Conservation (phyloP, 2,797 vertebrate genomes). For the Lepus oiostolus region DNA sequence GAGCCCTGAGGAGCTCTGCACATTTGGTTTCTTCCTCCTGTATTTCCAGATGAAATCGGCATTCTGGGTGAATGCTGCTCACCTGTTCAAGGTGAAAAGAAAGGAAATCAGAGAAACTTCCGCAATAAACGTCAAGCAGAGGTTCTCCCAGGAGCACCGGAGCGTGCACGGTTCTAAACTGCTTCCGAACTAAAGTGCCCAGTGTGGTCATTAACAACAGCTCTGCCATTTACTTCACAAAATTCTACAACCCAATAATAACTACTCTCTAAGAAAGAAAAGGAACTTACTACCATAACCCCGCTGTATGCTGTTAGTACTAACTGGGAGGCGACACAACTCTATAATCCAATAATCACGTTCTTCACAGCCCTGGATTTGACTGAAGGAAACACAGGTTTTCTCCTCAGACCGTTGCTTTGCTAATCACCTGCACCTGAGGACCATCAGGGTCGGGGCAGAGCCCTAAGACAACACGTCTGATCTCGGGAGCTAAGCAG, state of each 20-base stretch:
- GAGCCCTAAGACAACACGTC: too few species aligned
- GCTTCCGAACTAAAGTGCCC: constrained; percentile 29
- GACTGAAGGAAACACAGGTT: constrained; percentile 7
- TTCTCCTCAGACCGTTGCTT: not conserved
- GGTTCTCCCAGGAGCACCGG: not conserved
- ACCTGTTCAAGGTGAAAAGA: constrained; percentile 87
- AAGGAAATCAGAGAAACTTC: constrained; percentile 4
- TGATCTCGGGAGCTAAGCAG: too few species aligned
- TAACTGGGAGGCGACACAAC: not conserved
- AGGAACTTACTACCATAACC: not conserved
- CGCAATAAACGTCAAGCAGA: not conserved
- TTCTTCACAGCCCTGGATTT: constrained; percentile 24
- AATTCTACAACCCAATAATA: not conserved
- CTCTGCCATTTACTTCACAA: not conserved
- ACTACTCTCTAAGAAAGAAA: not conserved
- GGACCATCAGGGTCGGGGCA: not conserved
- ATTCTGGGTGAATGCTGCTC: constrained; percentile 89
- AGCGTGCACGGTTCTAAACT: not conserved
- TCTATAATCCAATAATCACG: not conserved
- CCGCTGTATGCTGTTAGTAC: not conserved
- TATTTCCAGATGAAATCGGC: constrained; percentile 89
- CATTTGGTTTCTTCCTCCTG: constrained; percentile 89
- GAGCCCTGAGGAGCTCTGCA: constrained; percentile 82
- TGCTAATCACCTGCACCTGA: not conserved
- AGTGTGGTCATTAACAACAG: not conserved